Conservation (phyloP, 1,140 invertebrate genomes). For the Pseudomyrmex pallidus region DNA sequence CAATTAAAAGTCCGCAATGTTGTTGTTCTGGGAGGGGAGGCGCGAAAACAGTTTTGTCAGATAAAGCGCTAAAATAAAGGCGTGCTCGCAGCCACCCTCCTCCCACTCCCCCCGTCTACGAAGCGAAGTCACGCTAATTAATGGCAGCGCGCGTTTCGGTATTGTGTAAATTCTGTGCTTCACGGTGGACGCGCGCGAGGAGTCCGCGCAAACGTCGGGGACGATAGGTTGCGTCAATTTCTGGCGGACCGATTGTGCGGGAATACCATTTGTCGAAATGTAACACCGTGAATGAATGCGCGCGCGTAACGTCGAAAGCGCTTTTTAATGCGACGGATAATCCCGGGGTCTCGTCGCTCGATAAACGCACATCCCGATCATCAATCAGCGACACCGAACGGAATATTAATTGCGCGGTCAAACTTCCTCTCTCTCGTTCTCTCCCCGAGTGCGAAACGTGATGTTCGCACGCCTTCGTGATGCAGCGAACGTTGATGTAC, state of each 20-base stretch:
- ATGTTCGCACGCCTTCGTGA: slow-evolving; percentile 4
- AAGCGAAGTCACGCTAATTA: slow-evolving; percentile 71
- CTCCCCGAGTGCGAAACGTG: slow-evolving; percentile 2
- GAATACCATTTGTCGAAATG: slow-evolving; percentile 72
- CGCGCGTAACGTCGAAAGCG: slow-evolving; percentile 57
- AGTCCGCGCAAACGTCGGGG: slow-evolving; percentile 43
- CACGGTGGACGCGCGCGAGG: slow-evolving; percentile 42
- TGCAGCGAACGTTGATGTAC: slow-evolving; percentile 28
- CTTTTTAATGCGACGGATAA: slow-evolving; percentile 73
- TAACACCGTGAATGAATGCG: slow-evolving; percentile 65
- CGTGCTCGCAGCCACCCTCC: slow-evolving; percentile 24
- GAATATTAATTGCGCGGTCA: slow-evolving; percentile 66
- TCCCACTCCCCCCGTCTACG: slow-evolving; percentile 14
- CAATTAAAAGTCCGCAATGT: slow-evolving; percentile 68
- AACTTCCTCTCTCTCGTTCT: not conserved
- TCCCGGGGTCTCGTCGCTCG: slow-evolving; percentile 48
- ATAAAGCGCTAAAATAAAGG: slow-evolving; percentile 68
- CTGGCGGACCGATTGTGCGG: slow-evolving; percentile 62
- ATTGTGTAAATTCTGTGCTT: slow-evolving; percentile 72
- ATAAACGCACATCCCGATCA: slow-evolving; percentile 66
- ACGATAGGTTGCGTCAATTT: slow-evolving; percentile 62
- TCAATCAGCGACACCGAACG: slow-evolving; percentile 65
- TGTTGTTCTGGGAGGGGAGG: slow-evolving; percentile 14
- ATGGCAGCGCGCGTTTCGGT: slow-evolving; percentile 65
- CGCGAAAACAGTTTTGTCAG: slow-evolving; percentile 69